Percentiles rank a stretch among this genome's conserved stretches.
Evolutionary conservation across 1,140 invertebrate species (phyloP).

Genomic region (Caenorhabditis brenneri): DNA sequence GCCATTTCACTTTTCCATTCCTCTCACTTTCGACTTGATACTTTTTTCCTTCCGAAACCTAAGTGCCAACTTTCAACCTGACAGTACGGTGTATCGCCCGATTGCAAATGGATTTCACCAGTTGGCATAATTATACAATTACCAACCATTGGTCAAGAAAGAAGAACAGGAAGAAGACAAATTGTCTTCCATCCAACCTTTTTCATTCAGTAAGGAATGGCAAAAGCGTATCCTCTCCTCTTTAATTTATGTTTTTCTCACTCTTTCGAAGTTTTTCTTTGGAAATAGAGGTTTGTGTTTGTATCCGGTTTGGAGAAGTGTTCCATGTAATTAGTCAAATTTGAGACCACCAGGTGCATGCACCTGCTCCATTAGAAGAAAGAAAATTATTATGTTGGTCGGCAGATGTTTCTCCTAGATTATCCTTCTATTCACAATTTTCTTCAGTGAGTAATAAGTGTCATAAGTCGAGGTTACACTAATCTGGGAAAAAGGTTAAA

Average conservation of each 20-base stretch:
- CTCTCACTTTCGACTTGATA: slow-evolving; percentile 16
- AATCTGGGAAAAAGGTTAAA: no score
- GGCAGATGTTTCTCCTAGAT: no score
- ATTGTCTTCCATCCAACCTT: background rate
- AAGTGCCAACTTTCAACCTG: slow-evolving; percentile 8
- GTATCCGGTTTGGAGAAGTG: no score
- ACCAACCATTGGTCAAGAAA: slow-evolving; percentile 1
- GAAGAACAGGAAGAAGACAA: background rate
- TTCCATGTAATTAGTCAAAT: no score
- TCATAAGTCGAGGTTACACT: no score
- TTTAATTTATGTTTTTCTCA: background rate
- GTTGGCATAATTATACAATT: slow-evolving; percentile 36
- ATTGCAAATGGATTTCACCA: background rate
- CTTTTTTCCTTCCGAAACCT: background rate
- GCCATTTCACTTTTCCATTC: background rate
- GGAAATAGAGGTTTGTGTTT: no score
- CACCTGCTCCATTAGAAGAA: no score
- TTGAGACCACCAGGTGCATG: no score
- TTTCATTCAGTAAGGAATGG: background rate
- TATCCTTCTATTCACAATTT: no score
- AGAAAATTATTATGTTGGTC: no score
- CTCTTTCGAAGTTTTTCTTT: background rate
- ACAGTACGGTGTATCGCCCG: background rate
- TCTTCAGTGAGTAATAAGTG: no score
- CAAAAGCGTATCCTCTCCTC: background rate